phyloP scores from a whole-genome alignment of 1,140 invertebrate species.

The Coenobita brevimanus region DNA sequence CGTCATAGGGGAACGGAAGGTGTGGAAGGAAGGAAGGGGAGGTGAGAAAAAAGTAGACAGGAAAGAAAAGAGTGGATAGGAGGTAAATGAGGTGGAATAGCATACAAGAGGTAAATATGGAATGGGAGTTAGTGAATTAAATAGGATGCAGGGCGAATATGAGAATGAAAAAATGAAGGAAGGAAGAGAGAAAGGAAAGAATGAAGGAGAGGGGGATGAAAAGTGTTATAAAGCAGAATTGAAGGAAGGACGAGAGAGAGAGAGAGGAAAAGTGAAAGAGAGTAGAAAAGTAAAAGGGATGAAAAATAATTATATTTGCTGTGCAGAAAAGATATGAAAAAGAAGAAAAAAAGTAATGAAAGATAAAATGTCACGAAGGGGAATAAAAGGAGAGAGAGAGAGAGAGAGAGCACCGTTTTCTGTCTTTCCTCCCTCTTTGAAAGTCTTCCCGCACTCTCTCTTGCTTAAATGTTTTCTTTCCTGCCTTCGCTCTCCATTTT shows the following conservation, averaged over 20 bases:
- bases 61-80: too few species aligned
- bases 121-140: not conserved
- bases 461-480: too few species aligned
- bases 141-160: not conserved
- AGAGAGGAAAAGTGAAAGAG: not conserved
- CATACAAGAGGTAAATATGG: too few species aligned
- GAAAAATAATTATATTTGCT: too few species aligned
- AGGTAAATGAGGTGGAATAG: too few species aligned
- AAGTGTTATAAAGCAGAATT: not conserved
- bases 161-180: not conserved
- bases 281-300: not conserved
- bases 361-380: not conserved
- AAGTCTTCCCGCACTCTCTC: conserved; percentile 30
- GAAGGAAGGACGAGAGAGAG: not conserved
- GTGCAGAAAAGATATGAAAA: not conserved
- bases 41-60: too few species aligned
- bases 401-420: too few species aligned
- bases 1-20: too few species aligned
- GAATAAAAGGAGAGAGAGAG: not conserved
- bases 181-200: not conserved
- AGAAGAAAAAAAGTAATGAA: not conserved
- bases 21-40: too few species aligned
- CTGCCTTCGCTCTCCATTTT: too few species aligned
- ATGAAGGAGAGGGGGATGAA: not conserved
- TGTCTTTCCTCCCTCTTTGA: too few species aligned